Evolutionary conservation across 1,140 invertebrate species (phyloP), one percentile per base, ranked within the genome.

Genomic region (Philopotamus ludificatus): DNA sequence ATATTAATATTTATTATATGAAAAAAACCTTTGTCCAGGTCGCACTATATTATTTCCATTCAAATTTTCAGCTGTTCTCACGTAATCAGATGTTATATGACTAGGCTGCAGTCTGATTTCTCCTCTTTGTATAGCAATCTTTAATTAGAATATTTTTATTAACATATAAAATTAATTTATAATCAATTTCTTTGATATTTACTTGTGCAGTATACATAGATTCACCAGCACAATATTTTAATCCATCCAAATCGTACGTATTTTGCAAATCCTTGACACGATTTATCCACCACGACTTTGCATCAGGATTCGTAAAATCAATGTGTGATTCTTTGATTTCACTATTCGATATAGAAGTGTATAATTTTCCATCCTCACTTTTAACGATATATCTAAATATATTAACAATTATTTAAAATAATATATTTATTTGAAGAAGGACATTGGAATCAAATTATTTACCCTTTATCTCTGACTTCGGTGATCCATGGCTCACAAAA

Each of bases 201-300:
- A 57, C 73, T 73, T 83, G 76, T 70, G 85, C 86, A 16, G 84
- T 70, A 79, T 82, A 88, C 53, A 83, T 83, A 59, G 77, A 79
- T 77, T 95, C 92, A 12, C 94, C 95, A 9, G 93, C 95, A 76
- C 97, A 95, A 73, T 96, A 96, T 75, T 97, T 97, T 66, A 94
- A 93, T 63, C 90, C 89, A 72, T 93, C 89, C 25, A 98, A 88
- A 1, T 86, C 88, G 62, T 84, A 84, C 1, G 81, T 76, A 0
- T 79, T 74, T 66, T 86, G 74, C 1, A 97, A 67, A 8, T 74
- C 74, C 45, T 79, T 76, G 0, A 96, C 73, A 55, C 88, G 76
- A 1, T 72, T 72, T 0, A 80, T 77, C 82, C 87, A 97, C 94
- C 94, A 97, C 9, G 81, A 72, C 0, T 83, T 84, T 0, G 90